Conservation (phyloP, 2,797 vertebrate species). For the Allenopithecus nigroviridis region DNA sequence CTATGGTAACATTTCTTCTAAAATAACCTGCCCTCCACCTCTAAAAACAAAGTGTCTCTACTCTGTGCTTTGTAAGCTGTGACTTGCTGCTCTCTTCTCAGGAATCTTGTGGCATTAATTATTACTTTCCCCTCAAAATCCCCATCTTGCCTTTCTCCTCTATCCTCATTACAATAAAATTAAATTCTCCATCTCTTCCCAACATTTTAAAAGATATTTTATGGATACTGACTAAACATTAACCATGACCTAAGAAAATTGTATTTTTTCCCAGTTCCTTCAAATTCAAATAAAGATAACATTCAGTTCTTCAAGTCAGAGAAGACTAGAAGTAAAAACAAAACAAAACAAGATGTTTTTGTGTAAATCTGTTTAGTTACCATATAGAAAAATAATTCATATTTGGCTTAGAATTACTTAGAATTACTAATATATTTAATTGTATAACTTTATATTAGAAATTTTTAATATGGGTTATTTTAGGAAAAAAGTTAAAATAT, state of each 20-base stretch:
- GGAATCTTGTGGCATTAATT: background rate
- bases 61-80: background rate
- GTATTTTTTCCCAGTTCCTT: background rate
- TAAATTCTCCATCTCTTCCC: background rate
- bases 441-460: background rate
- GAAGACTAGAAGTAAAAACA: background rate
- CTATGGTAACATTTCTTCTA: background rate
- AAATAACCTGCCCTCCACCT: background rate
- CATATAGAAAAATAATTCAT: background rate
- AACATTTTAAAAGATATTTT: background rate
- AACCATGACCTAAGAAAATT: background rate
- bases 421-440: background rate
- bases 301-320: background rate
- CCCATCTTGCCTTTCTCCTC: background rate
- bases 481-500: background rate
- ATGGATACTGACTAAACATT: background rate
- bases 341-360: background rate
- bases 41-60: background rate
- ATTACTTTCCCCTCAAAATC: background rate
- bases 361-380: background rate
- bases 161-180: background rate
- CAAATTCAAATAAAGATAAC: background rate
- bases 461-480: background rate
- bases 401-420: background rate
- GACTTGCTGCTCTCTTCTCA: background rate